Conservation (phyloP, 2,797 vertebrate species). For the Gallinago nigripennis region DNA sequence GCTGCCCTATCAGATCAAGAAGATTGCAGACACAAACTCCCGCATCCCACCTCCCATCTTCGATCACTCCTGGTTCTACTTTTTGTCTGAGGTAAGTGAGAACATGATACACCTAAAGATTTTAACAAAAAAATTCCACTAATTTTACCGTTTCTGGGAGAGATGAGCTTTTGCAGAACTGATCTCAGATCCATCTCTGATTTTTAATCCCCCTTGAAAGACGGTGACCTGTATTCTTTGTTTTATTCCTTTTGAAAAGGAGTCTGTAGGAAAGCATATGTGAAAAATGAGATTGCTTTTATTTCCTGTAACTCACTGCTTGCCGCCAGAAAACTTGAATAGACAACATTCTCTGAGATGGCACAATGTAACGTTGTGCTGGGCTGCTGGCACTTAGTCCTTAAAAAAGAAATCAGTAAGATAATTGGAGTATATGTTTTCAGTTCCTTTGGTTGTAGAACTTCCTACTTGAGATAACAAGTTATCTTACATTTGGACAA, state of each 20-base stretch:
- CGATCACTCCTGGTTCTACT: conserved; percentile 99
- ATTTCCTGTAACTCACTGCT: not conserved
- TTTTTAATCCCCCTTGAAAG: not conserved
- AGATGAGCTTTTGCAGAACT: not conserved
- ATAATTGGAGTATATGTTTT: not conserved
- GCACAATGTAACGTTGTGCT: not conserved
- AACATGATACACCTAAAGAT: fast-evolving
- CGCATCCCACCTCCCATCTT: conserved; percentile 95
- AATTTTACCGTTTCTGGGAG: not conserved
- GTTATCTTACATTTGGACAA: not conserved
- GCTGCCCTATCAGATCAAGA: conserved; percentile 98
- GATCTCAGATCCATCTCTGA: not conserved
- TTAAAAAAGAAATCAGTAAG: not conserved
- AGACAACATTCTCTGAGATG: not conserved
- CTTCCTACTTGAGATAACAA: not conserved
- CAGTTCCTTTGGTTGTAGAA: not conserved
- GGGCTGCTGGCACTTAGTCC: not conserved
- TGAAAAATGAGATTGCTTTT: not conserved
- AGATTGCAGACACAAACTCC: conserved; percentile 95
- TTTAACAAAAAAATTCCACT: not conserved
- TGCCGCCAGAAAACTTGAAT: not conserved
- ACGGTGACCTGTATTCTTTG: not conserved
- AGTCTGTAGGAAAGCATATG: not conserved
- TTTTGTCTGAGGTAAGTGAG: conserved; percentile 89
- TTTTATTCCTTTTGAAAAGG: not conserved